Evolutionary conservation across 2,888 invertebrate genomes (phyloP), one percentile per base, ranked within the genome.

Genomic region (Stramonita haemastoma): DNA sequence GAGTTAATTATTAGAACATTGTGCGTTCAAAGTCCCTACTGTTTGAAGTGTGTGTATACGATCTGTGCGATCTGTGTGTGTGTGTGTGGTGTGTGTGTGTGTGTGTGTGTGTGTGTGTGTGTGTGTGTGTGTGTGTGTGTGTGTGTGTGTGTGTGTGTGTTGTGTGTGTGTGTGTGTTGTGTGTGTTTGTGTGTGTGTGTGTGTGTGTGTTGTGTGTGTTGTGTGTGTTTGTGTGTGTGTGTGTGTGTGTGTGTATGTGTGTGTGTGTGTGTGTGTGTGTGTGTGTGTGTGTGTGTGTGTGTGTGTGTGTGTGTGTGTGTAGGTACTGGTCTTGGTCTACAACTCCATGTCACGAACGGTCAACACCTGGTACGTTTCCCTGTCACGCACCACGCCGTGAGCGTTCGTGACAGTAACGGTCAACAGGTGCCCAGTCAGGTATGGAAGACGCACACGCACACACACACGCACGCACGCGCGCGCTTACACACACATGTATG

Each of bases 321-420:
- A 96, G 89, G 97, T 98, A 94, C 96, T 97, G 5, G 97, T 98
- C 0, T 97, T 98, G 0, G 94, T 98, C 0, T 98, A 98, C 95
- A 99, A 99, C 96, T 98, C 98, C 0, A 94, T 98, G 56, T 97
- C 97, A 5, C 97, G 96, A 66, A 96, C 96, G 92, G 96, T 97
- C 0, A 96, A 91, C 11, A 92, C 94, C 90, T 97, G 97, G 97
- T 96, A 0, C 95, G 97, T 2, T 91, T 97, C 0, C 97, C 97
- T 0, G 96, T 97, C 19, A 87, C 93, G 32, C 93, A 92, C 17
- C 91, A 90, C 32, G 89, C 95, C 0, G 98, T 97, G 93, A 95
- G 95, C 13, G 97, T 98, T 0, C 96, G 95, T 11, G 97, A 97
- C 93, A 96, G 97, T 0, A 96, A 97, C 92, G 97, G 93, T n/a